Percentiles rank a stretch among this genome's conserved stretches.
These are phyloP conservation scores for Tachypleus tridentatus DNA, from an alignment of 1,140 invertebrate species.

Conservation along the genomic window DNA sequence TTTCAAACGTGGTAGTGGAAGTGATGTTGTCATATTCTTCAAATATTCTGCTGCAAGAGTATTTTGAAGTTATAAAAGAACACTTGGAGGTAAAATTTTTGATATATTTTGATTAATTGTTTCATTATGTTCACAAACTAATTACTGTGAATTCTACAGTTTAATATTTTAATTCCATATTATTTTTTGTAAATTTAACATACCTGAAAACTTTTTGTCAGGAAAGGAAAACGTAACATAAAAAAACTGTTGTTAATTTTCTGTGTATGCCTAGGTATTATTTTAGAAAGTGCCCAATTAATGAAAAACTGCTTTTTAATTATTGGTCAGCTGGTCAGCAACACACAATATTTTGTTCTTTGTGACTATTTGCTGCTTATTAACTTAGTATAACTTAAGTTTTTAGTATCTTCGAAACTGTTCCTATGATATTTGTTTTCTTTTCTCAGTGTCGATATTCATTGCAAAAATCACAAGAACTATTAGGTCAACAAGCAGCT, in stretches of 20 bases:
- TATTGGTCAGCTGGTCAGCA: too few species aligned
- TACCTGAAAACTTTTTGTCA: background rate
- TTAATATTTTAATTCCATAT: background rate
- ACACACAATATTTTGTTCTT: too few species aligned
- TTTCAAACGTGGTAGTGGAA: constrained; percentile 25
- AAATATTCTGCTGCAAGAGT: constrained; percentile 38
- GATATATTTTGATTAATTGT: background rate
- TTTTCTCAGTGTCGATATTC: constrained; percentile 11
- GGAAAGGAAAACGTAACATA: too few species aligned
- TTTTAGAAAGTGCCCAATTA: too few species aligned
- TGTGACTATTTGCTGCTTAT: too few species aligned
- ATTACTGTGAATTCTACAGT: background rate
- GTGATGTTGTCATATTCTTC: constrained; percentile 33
- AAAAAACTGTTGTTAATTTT: too few species aligned
- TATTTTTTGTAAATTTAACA: background rate
- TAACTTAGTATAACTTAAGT: too few species aligned
- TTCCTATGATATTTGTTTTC: background rate
- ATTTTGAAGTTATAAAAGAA: constrained; percentile 41
- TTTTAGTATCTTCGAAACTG: too few species aligned
- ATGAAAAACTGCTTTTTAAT: too few species aligned
- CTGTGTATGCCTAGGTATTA: too few species aligned
- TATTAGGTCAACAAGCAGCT: constrained; percentile 46
- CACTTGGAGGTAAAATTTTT: constrained; percentile 40
- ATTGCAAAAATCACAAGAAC: constrained; percentile 35
- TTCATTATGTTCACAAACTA: background rate